Conservation (phyloP, 1,140 invertebrate genomes). For the Panagrolaimus sp. region DNA sequence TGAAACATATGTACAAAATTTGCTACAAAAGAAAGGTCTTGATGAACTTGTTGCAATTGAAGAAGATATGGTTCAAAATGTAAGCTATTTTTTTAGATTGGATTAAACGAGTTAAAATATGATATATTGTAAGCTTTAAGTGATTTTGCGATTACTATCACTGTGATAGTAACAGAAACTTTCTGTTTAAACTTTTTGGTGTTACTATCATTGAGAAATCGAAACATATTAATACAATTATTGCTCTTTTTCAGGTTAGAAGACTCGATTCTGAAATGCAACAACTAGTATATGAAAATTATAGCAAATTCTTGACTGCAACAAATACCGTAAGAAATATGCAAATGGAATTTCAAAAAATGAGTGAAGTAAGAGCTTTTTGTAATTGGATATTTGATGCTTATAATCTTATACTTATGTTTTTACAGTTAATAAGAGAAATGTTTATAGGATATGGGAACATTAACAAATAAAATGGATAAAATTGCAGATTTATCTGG, state of each 20-base stretch:
- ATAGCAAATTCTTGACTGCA: slow-evolving; percentile 45
- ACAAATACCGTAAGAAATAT: slow-evolving; percentile 37
- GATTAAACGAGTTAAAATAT: too few species aligned
- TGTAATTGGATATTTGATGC: too few species aligned
- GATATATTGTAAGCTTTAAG: too few species aligned
- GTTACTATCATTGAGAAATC: neutral
- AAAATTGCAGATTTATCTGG: slow-evolving; percentile 31
- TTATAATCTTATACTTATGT: neutral
- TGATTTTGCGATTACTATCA: too few species aligned
- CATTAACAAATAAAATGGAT: slow-evolving; percentile 24
- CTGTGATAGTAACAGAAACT: too few species aligned
- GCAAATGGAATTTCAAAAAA: slow-evolving; percentile 30
- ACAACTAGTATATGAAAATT: slow-evolving; percentile 42
- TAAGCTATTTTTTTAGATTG: too few species aligned
- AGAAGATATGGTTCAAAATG: slow-evolving; percentile 36
- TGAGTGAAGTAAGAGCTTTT: slow-evolving; percentile 35
- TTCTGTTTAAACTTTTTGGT: too few species aligned
- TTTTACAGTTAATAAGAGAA: too few species aligned
- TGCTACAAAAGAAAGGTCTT: slow-evolving; percentile 32
- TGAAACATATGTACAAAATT: slow-evolving; percentile 33
- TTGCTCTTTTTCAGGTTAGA: slow-evolving; percentile 20
- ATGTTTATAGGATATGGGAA: slow-evolving; percentile 29
- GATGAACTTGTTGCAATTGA: slow-evolving; percentile 42
- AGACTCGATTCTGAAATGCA: slow-evolving; percentile 43
- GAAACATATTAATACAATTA: too few species aligned